Evolutionary conservation across 2,888 invertebrate species (phyloP).

Genomic region (Trileptium ribeirensis): DNA sequence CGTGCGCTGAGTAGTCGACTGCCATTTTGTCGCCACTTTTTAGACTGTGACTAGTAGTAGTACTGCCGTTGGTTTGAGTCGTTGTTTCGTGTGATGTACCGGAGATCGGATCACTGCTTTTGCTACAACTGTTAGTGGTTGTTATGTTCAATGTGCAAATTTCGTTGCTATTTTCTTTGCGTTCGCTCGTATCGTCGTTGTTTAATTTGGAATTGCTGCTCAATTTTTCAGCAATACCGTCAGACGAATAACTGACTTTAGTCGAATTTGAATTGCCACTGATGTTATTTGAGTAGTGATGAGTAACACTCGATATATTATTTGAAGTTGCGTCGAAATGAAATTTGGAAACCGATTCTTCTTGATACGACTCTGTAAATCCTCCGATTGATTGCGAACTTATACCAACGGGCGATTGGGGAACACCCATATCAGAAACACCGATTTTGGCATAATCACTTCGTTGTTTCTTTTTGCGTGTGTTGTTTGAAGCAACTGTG

Average conservation of each 20-base stretch:
- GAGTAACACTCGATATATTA: neutral
- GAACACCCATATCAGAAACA: neutral
- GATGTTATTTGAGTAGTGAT: neutral
- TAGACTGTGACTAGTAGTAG: neutral
- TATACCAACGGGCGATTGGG: neutral
- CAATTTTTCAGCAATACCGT: neutral
- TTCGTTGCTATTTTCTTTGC: too few species aligned
- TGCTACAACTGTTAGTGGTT: too few species aligned
- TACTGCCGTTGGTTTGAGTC: neutral
- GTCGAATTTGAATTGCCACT: neutral
- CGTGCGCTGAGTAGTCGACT: constrained; percentile 25
- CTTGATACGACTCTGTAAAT: too few species aligned
- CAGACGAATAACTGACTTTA: too few species aligned
- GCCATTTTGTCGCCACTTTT: neutral
- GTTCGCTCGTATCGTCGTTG: neutral
- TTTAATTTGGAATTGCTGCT: neutral
- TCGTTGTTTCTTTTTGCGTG: neutral
- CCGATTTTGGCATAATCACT: neutral
- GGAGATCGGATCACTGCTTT: too few species aligned
- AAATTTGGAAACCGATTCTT: neutral
- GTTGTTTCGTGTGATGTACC: neutral
- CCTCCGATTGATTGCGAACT: too few species aligned
- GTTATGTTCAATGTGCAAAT: too few species aligned
- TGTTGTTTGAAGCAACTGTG: neutral
- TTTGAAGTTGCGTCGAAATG: neutral